phyloP scores from a whole-genome alignment of 2,888 invertebrate species.

The Myathropa florea region DNA sequence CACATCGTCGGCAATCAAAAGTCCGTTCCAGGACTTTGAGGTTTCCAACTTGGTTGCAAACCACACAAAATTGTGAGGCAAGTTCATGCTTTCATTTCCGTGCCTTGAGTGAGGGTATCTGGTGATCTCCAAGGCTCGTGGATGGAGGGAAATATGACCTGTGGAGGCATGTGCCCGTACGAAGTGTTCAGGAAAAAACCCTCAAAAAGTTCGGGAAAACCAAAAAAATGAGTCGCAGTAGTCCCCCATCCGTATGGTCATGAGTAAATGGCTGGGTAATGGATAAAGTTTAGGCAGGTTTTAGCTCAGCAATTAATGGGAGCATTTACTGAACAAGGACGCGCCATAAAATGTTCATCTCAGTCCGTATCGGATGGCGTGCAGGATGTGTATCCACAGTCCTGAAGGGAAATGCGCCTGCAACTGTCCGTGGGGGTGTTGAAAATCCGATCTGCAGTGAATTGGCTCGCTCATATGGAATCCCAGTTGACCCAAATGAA shows the following conservation, averaged over 20 bases:
- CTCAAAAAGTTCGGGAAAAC: background rate
- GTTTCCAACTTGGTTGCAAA: slow-evolving; percentile 1
- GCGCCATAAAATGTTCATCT: background rate
- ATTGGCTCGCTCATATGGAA: background rate
- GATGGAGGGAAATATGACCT: slow-evolving; percentile 3
- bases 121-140: no score
- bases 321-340: background rate
- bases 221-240: background rate
- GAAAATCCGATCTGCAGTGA: slow-evolving; percentile 3
- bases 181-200: no score
- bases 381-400: background rate
- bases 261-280: background rate
- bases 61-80: slow-evolving; percentile 21
- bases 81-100: slow-evolving; percentile 21
- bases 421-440: background rate
- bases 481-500: background rate
- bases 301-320: background rate
- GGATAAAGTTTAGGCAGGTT: slow-evolving; percentile 9
- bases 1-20: slow-evolving; percentile 16
- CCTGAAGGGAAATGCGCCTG: slow-evolving; percentile 13
- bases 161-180: no score
- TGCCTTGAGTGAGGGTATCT: background rate
- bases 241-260: background rate
- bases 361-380: background rate
- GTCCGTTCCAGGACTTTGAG: slow-evolving; percentile 21